Percentiles rank a stretch among this genome's conserved stretches.
phyloP scores from a whole-genome alignment of 2,888 invertebrate species.

The Trachelus troglodyta region DNA sequence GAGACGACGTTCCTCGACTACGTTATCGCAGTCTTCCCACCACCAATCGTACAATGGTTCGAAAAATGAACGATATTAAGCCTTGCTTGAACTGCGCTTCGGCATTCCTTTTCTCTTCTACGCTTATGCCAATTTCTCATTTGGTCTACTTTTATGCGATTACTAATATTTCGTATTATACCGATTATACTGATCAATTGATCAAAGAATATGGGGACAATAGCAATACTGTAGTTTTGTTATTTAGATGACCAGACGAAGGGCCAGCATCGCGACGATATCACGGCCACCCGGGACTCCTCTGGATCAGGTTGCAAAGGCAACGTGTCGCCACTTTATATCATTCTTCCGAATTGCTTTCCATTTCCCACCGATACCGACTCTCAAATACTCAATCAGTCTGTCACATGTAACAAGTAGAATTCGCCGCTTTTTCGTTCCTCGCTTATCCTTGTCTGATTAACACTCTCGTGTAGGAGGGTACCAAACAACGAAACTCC shows the following conservation, averaged over 20 bases:
- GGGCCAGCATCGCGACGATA: constrained; percentile 71
- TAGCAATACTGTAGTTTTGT: not conserved
- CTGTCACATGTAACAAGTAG: too few relatives aligned
- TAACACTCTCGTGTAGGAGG: constrained; percentile 38
- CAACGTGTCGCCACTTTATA: constrained; percentile 39
- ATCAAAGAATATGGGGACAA: too few relatives aligned
- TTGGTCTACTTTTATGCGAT: too few relatives aligned
- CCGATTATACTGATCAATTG: too few relatives aligned
- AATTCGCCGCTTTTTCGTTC: not conserved
- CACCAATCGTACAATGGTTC: constrained; percentile 63
- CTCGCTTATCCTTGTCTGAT: constrained; percentile 12
- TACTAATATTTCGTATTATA: too few relatives aligned
- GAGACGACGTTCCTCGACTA: constrained; percentile 55
- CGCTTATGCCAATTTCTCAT: too few relatives aligned
- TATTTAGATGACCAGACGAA: constrained; percentile 63
- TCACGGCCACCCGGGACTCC: constrained; percentile 63
- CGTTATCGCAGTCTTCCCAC: constrained; percentile 55
- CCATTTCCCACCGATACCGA: not conserved
- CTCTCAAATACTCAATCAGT: too few relatives aligned
- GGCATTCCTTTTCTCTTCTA: too few relatives aligned
- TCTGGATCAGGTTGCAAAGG: constrained; percentile 54
- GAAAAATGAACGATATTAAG: constrained; percentile 15
- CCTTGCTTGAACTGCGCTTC: too few relatives aligned
- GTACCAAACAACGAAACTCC: constrained; percentile 55
- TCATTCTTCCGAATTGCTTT: not conserved